Evolutionary conservation across 1,140 invertebrate species (phyloP).

Genomic region (Holotrichia oblita): DNA sequence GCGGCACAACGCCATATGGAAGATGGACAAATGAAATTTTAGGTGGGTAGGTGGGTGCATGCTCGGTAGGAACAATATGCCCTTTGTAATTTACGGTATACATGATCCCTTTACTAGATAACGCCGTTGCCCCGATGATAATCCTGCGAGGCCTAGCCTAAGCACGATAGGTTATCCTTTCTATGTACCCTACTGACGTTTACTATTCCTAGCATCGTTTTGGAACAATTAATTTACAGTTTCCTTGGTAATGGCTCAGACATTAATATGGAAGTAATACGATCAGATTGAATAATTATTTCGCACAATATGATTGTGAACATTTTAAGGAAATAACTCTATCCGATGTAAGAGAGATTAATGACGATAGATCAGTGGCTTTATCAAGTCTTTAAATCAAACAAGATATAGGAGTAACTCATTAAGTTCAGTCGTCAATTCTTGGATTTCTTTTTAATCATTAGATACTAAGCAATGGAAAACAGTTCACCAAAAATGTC

Average conservation of each 20-base stretch:
- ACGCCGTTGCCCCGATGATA: constrained; percentile 12
- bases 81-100: constrained; percentile 31
- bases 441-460: too few relatives aligned
- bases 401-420: too few relatives aligned
- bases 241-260: constrained; percentile 18
- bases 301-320: neutral
- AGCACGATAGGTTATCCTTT: neutral
- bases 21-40: constrained; percentile 35
- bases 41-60: neutral
- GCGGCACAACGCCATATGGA: constrained; percentile 18
- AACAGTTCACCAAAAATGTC: too few relatives aligned
- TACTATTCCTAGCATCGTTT: neutral
- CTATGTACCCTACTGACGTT: neutral
- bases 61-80: constrained; percentile 22
- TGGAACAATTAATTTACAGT: constrained; percentile 17
- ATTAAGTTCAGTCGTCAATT: too few relatives aligned
- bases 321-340: neutral
- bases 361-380: too few relatives aligned
- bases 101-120: constrained; percentile 30
- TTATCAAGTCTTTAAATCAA: too few relatives aligned
- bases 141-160: neutral
- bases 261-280: neutral
- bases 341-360: neutral
- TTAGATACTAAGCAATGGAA: too few relatives aligned
- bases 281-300: constrained; percentile 14